Conservation (phyloP, 2,888 invertebrate species). For the Diploptera punctata region DNA sequence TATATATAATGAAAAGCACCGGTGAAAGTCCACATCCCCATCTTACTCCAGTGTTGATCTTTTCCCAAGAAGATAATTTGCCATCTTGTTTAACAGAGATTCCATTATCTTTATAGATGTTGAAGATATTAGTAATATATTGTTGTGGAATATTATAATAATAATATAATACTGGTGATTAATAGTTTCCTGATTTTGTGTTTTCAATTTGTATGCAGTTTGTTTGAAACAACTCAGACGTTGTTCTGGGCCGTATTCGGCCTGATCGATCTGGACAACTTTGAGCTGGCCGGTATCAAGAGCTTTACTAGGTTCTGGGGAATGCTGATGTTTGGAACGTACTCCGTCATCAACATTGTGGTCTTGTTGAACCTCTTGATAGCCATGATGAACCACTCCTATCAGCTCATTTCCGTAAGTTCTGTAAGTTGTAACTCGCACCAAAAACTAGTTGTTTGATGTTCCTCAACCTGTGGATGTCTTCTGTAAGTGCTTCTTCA, state of each 20-base stretch:
- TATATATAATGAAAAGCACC: too few relatives aligned
- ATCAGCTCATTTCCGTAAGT: slow-evolving; percentile 95
- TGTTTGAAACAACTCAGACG: slow-evolving; percentile 97
- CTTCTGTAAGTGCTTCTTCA: slow-evolving; percentile 15
- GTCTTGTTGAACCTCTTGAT: slow-evolving; percentile 96
- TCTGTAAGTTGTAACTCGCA: slow-evolving; percentile 33
- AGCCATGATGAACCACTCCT: slow-evolving; percentile 99
- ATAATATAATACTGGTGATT: too few relatives aligned
- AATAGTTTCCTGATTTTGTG: too few relatives aligned
- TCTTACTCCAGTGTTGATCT: too few relatives aligned
- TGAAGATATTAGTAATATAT: too few relatives aligned
- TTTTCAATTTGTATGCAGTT: slow-evolving; percentile 62
- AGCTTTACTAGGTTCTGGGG: slow-evolving; percentile 98
- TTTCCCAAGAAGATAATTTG: too few relatives aligned
- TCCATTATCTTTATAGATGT: too few relatives aligned
- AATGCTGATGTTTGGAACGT: slow-evolving; percentile 98
- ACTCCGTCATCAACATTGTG: slow-evolving; percentile 97
- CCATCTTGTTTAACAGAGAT: too few relatives aligned
- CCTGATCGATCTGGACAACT: slow-evolving; percentile 93
- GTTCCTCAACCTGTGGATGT: slow-evolving; percentile 8
- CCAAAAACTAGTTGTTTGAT: not conserved
- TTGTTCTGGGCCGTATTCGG: slow-evolving; percentile 99
- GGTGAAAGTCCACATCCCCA: too few relatives aligned
- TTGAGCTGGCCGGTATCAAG: slow-evolving; percentile 94
- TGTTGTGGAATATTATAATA: too few relatives aligned